phyloP scores from a whole-genome alignment of 2,113 vertebrate species.

The Mormyrus lacerda region DNA sequence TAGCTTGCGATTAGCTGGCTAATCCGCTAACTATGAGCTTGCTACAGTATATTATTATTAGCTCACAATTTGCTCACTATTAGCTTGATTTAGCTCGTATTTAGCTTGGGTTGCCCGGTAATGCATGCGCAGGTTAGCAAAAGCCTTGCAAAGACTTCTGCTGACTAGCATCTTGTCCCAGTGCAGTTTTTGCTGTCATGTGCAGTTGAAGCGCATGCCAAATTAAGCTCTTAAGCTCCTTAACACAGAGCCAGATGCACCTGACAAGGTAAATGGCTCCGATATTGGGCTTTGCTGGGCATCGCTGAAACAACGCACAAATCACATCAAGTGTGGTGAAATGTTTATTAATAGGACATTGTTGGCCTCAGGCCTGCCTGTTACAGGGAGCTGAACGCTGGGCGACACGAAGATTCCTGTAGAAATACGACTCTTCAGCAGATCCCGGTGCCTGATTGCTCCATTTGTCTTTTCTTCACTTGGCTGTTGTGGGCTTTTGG shows the following conservation, averaged over 20 bases:
- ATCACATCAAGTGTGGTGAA: neutral
- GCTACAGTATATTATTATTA: neutral
- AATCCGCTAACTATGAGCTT: no score
- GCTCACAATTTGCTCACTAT: neutral
- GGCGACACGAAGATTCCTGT: neutral
- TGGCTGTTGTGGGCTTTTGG: neutral
- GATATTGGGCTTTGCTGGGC: neutral
- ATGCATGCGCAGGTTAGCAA: neutral
- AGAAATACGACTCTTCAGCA: neutral
- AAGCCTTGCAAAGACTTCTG: neutral
- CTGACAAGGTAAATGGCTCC: conserved; percentile 3
- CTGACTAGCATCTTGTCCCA: neutral
- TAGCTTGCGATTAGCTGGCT: neutral
- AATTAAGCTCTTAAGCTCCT: conserved; percentile 4
- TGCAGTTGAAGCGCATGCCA: neutral
- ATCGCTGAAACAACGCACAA: neutral
- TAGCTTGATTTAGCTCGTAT: neutral
- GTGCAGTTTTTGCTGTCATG: neutral
- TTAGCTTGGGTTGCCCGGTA: neutral
- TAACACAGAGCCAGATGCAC: neutral
- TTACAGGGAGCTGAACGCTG: neutral
- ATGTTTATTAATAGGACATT: conserved; percentile 10
- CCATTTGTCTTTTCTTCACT: neutral
- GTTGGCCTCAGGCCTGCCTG: neutral
- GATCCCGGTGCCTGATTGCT: neutral